Evolutionary conservation across 2,888 invertebrate species (phyloP).

Genomic region (Drymonia ruficornis): DNA sequence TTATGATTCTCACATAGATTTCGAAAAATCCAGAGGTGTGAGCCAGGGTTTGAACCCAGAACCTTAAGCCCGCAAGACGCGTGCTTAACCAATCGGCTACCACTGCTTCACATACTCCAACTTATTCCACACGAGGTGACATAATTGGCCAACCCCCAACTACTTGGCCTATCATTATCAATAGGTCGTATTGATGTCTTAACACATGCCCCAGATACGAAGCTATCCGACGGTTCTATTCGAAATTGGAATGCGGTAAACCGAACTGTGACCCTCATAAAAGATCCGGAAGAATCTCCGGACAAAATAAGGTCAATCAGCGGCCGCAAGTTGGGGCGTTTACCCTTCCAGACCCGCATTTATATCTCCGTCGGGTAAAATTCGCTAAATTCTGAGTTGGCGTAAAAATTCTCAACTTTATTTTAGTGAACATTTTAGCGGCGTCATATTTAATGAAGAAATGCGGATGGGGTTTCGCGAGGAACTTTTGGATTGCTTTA

Average conservation of each 20-base stretch:
- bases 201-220: too few relatives aligned
- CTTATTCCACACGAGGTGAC: too few relatives aligned
- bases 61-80: too few relatives aligned
- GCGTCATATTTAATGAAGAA: slow-evolving; percentile 14
- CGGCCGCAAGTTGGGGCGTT: slow-evolving; percentile 20
- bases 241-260: slow-evolving; percentile 2
- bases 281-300: neutral
- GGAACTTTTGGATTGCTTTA: neutral
- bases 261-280: neutral
- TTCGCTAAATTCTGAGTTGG: slow-evolving; percentile 4
- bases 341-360: slow-evolving; percentile 20
- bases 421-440: slow-evolving; percentile 16
- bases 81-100: too few relatives aligned
- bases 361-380: slow-evolving; percentile 12
- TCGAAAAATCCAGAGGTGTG: too few relatives aligned
- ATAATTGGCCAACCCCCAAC: too few relatives aligned
- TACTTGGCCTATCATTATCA: too few relatives aligned
- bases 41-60: too few relatives aligned
- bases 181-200: too few relatives aligned
- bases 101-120: too few relatives aligned
- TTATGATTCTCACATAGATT: too few relatives aligned
- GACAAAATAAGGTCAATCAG: slow-evolving; percentile 15
- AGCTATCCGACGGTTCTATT: neutral
- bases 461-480: slow-evolving; percentile 1
- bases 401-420: slow-evolving; percentile 13